Evolutionary conservation across 2,888 invertebrate genomes (phyloP).

Genomic region (Drosophila setosimentum): DNA sequence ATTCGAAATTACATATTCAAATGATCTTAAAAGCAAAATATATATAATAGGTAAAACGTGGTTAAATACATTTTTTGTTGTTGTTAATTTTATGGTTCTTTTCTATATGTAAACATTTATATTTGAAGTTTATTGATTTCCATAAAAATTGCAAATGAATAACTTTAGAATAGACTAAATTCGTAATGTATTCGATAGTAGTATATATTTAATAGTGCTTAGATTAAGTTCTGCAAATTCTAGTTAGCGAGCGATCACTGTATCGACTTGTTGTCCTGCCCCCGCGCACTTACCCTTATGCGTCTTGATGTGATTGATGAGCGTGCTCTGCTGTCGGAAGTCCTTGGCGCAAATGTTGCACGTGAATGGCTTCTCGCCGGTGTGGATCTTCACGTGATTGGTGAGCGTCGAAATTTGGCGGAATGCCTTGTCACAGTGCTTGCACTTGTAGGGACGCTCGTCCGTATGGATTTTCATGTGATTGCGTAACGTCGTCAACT

Average conservation of each 20-base stretch:
- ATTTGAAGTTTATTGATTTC: slow-evolving; percentile 2
- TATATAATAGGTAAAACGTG: background rate
- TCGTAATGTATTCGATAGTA: background rate
- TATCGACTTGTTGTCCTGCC: slow-evolving; percentile 11
- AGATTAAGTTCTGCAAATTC: background rate
- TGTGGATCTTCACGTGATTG: slow-evolving; percentile 83
- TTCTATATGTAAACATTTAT: background rate
- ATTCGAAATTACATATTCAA: slow-evolving; percentile 1
- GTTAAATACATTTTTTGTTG: background rate
- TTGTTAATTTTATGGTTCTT: background rate
- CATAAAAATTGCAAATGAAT: background rate
- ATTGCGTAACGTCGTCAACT: slow-evolving; percentile 82
- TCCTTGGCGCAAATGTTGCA: slow-evolving; percentile 83
- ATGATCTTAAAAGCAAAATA: background rate
- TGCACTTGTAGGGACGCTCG: slow-evolving; percentile 83
- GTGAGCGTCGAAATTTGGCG: slow-evolving; percentile 83
- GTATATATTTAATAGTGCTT: background rate
- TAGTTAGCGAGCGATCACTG: slow-evolving; percentile 12
- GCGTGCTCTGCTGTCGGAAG: slow-evolving; percentile 83
- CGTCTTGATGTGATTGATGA: slow-evolving; percentile 83
- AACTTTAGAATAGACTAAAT: slow-evolving; percentile 1
- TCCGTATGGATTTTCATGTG: slow-evolving; percentile 84
- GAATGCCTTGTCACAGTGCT: slow-evolving; percentile 82
- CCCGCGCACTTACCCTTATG: slow-evolving; percentile 80
- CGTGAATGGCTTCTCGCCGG: slow-evolving; percentile 82